Conservation (phyloP, 2,888 invertebrate genomes). For the Campoplex capitator region DNA sequence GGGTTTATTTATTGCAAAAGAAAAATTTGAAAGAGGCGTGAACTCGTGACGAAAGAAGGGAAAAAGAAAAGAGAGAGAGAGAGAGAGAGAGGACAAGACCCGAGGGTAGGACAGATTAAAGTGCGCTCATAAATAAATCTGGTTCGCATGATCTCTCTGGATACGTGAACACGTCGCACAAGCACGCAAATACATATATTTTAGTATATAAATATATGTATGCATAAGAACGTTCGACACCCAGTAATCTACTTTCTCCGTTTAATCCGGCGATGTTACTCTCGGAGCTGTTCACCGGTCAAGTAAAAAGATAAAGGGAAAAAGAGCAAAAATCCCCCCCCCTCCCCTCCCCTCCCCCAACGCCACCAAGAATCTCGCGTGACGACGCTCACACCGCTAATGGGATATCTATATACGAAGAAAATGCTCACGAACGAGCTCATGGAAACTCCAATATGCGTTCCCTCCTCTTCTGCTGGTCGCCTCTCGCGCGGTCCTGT, state of each 20-base stretch:
- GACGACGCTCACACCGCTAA: slow-evolving; percentile 42
- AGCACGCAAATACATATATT: slow-evolving; percentile 1
- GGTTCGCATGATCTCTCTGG: slow-evolving; percentile 10
- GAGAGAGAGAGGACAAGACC: slow-evolving; percentile 9
- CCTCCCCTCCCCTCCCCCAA: neutral
- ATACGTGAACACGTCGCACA: neutral
- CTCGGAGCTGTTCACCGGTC: slow-evolving; percentile 58
- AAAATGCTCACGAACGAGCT: slow-evolving; percentile 47
- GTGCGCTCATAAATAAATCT: slow-evolving; percentile 64
- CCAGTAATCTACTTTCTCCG: slow-evolving; percentile 65
- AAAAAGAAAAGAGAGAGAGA: neutral
- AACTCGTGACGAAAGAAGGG: neutral
- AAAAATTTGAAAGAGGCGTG: slow-evolving; percentile 18
- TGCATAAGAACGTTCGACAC: slow-evolving; percentile 51
- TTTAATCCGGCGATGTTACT: slow-evolving; percentile 47
- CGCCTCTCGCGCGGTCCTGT: slow-evolving; percentile 34
- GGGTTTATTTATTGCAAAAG: slow-evolving; percentile 3
- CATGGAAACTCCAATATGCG: slow-evolving; percentile 36
- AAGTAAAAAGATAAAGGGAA: slow-evolving; percentile 27
- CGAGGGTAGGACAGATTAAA: slow-evolving; percentile 38
- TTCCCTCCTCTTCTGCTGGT: neutral
- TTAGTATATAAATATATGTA: neutral
- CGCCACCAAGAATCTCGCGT: slow-evolving; percentile 42
- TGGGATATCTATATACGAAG: slow-evolving; percentile 25
- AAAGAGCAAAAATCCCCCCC: neutral